Base-by-base conservation (phyloP, 2,113 vertebrate genomes). In the Phaetusa simplex region DNA sequence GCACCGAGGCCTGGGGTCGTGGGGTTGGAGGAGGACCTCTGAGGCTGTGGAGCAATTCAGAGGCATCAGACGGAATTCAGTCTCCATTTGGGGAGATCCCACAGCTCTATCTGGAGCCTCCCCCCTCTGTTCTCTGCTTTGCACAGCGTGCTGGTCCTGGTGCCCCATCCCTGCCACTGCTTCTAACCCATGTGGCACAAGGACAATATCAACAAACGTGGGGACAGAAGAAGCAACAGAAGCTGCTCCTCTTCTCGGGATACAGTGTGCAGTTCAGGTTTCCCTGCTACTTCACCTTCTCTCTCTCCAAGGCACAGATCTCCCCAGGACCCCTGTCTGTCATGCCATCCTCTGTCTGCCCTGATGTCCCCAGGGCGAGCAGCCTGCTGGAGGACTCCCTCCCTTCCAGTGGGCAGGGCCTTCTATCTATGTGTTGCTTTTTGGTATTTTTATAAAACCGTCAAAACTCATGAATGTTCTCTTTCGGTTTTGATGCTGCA, bases 101-200 rank as follows among this genome's bases (percentile, higher is more conserved):
- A 5, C 32, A 23, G 55, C 69, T 72, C 19, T 20, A 11, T 22
- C 58, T 32, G 52, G 59, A 88, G 45, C 55, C 45, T 66, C 0
- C 0, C 22, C 29, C 6, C 38, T 10, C 29, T 0, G 0, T 27
- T 69, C 52, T 38, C 29, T n/a, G 45, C 26, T 56, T 27, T 50
- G 20, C 14, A 11, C 27, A 32, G 32, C n/a, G 15, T 22, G 16
- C 45, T 59, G 59, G 21, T 80, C 38, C 42, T 70, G 17, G 27
- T 36, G 59, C 30, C 24, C 40, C 5, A 0, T 49, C 59, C 52
- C 40, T 17, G 7, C 26, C 2, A 2, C 64, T 42, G 38, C 50
- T 77, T 23, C 50, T 42, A 14, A 27, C 40, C 26, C n/a, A 8
- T 1, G 2, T 21, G 71, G 43, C 45, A 59, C 52, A 12, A 34